A percentile compares a stretch with the other conserved stretches of the same genome.
phyloP scores from a whole-genome alignment of 2,888 invertebrate species.

The Glyphotaelius pellucidus region DNA sequence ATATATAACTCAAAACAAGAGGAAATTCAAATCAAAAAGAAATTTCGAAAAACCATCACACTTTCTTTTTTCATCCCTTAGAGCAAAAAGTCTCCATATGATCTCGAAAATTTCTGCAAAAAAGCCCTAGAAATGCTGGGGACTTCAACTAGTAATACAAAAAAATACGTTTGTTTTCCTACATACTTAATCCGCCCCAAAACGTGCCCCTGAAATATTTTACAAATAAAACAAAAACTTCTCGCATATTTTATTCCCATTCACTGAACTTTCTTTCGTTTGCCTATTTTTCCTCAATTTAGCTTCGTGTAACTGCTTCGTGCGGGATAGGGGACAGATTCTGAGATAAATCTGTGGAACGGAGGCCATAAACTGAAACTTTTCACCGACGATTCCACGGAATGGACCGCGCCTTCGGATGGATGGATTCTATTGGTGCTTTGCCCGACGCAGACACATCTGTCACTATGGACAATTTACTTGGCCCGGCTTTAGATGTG shows the following conservation, averaged over 20 bases:
- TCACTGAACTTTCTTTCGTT: background rate
- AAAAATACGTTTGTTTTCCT: background rate
- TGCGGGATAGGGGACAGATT: slow-evolving; percentile 39
- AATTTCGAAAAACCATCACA: no score
- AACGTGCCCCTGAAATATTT: background rate
- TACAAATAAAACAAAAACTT: background rate
- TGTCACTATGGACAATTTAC: slow-evolving; percentile 20
- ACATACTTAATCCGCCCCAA: background rate
- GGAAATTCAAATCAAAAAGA: no score
- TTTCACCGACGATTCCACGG: slow-evolving; percentile 27
- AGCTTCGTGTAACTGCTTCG: slow-evolving; percentile 20
- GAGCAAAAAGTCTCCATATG: no score
- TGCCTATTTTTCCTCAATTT: slow-evolving; percentile 7
- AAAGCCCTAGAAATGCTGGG: no score
- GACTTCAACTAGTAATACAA: background rate
- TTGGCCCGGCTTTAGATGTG: background rate
- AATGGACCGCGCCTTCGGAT: slow-evolving; percentile 31
- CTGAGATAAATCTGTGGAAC: slow-evolving; percentile 38
- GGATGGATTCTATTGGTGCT: background rate
- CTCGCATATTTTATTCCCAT: background rate
- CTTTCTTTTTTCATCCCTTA: no score
- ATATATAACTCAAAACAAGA: no score
- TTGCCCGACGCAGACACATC: slow-evolving; percentile 11
- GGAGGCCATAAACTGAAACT: slow-evolving; percentile 41
- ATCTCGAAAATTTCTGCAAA: no score